Conservation (phyloP, 2,888 invertebrate species). For the Limnephilus lunatus region DNA sequence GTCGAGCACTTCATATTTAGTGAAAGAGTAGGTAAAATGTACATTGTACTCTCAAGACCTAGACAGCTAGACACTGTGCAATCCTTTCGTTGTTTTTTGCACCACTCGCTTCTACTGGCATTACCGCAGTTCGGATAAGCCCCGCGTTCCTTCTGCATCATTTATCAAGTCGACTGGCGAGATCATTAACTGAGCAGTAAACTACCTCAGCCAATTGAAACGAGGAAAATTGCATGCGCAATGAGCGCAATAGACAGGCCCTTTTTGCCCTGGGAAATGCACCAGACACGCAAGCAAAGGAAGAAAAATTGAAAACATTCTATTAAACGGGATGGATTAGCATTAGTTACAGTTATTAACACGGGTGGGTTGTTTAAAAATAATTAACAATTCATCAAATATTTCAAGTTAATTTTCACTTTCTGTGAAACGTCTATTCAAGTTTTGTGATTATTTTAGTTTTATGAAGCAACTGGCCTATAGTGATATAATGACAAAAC, state of each 20-base stretch:
- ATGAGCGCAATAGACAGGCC: neutral
- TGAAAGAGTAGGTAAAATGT: neutral
- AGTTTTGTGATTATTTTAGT: too few species aligned
- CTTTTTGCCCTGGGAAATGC: neutral
- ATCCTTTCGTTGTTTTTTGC: neutral
- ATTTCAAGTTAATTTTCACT: too few species aligned
- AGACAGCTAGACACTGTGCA: neutral
- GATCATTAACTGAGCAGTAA: conserved; percentile 18
- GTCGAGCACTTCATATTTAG: neutral
- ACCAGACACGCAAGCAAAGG: neutral
- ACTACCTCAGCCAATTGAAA: neutral
- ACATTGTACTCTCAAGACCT: neutral
- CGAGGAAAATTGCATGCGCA: neutral
- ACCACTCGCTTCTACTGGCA: neutral
- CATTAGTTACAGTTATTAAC: too few species aligned
- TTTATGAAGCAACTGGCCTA: too few species aligned
- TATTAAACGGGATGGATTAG: neutral
- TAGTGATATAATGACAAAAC: too few species aligned
- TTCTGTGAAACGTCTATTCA: too few species aligned
- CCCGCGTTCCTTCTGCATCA: neutral
- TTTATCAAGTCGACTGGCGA: conserved; percentile 3
- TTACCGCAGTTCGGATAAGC: neutral
- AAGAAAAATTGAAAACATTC: neutral
- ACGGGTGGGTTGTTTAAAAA: too few species aligned
- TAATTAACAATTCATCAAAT: too few species aligned